phyloP scores from a whole-genome alignment of 2,113 vertebrate species.

The Chloroceryle aenea region DNA sequence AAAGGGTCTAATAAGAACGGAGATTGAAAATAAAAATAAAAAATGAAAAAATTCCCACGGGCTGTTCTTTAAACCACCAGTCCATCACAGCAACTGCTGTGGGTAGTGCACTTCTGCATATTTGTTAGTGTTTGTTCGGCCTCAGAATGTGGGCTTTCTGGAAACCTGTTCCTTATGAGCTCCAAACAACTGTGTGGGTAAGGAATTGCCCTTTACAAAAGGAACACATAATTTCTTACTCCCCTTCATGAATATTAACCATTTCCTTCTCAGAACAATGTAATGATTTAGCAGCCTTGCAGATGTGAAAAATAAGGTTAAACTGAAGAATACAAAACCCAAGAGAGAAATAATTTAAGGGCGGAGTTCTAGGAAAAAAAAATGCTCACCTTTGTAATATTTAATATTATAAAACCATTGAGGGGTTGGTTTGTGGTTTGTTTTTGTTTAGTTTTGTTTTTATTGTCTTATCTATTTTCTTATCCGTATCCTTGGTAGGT shows the following conservation, averaged over 20 bases:
- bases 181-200: background rate
- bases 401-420: background rate
- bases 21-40: background rate
- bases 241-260: background rate
- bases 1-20: background rate
- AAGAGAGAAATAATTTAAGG: background rate
- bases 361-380: background rate
- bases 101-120: background rate
- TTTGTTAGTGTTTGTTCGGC: background rate
- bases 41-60: too few relatives aligned
- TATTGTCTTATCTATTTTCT: background rate
- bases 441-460: too few relatives aligned
- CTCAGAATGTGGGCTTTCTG: background rate
- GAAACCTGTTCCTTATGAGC: background rate
- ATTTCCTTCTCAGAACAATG: background rate
- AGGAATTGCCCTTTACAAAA: background rate
- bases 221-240: background rate
- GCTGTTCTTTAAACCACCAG: background rate
- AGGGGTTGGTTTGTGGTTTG: background rate
- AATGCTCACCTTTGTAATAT: background rate
- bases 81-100: background rate
- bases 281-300: background rate
- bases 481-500: background rate
- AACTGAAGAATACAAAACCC: background rate
- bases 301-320: background rate